phyloP scores from a whole-genome alignment of 2,113 vertebrate species.

The Oenanthe melanoleuca region DNA sequence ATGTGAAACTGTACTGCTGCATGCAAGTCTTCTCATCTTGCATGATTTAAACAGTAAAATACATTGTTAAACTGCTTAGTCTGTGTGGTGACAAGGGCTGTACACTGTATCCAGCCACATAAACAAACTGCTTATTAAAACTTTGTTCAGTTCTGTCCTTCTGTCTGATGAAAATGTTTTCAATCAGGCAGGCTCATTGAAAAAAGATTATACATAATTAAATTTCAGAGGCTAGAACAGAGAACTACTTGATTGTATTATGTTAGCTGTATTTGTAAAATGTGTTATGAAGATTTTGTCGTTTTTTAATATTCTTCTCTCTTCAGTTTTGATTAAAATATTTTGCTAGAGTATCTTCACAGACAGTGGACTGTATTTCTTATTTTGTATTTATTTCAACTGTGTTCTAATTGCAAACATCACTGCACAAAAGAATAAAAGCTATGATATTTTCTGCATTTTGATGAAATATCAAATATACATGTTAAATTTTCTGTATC shows the following conservation, averaged over 20 bases:
- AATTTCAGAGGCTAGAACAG: neutral
- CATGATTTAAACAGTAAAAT: neutral
- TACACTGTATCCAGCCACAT: neutral
- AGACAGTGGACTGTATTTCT: neutral
- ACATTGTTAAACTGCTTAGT: neutral
- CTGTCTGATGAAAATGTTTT: slow-evolving; percentile 5
- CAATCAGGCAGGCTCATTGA: neutral
- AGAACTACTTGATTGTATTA: neutral
- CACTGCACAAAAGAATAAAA: slow-evolving; percentile 7
- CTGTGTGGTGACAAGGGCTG: neutral
- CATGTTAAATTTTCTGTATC: slow-evolving; percentile 44
- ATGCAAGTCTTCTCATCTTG: neutral
- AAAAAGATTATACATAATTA: neutral
- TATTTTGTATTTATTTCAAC: neutral
- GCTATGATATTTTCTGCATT: slow-evolving; percentile 1
- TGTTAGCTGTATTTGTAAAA: slow-evolving; percentile 3
- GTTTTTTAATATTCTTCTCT: neutral
- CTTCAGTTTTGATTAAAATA: neutral
- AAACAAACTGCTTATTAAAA: neutral
- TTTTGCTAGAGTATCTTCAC: neutral
- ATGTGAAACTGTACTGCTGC: neutral
- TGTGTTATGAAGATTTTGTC: neutral
- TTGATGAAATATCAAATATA: slow-evolving; percentile 43
- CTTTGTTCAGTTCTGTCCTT: neutral
- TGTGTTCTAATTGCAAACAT: slow-evolving; percentile 6